phyloP scores from a whole-genome alignment of 2,113 vertebrate genomes.

The Ptilorrhoa leucosticta region DNA sequence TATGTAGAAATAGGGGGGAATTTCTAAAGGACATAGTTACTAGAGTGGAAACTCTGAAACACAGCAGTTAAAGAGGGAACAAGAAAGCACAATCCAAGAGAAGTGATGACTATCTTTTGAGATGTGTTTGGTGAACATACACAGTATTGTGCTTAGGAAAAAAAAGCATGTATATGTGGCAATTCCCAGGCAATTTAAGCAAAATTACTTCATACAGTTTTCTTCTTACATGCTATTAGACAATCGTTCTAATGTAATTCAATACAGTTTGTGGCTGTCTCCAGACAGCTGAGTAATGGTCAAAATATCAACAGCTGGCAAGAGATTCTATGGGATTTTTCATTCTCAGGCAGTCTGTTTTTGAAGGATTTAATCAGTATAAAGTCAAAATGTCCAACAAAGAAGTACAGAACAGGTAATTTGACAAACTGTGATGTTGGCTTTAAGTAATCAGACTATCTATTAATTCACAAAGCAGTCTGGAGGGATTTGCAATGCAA shows the following conservation, averaged over 20 bases:
- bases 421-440: slow-evolving; percentile 68
- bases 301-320: slow-evolving; percentile 71
- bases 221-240: slow-evolving; percentile 51
- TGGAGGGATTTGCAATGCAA: slow-evolving; percentile 69
- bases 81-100: background rate
- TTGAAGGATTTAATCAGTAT: slow-evolving; percentile 65
- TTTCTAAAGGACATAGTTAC: background rate
- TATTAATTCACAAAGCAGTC: slow-evolving; percentile 73
- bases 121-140: background rate
- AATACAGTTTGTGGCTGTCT: slow-evolving; percentile 69
- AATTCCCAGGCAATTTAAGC: slow-evolving; percentile 24
- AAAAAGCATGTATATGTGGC: background rate
- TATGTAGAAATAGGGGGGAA: background rate
- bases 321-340: slow-evolving; percentile 45
- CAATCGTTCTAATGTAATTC: slow-evolving; percentile 59
- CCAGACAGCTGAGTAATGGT: slow-evolving; percentile 75
- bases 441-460: slow-evolving; percentile 67
- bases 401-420: slow-evolving; percentile 64
- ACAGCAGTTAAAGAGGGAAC: background rate
- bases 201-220: slow-evolving; percentile 49
- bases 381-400: slow-evolving; percentile 61
- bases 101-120: background rate
- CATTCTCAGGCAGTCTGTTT: slow-evolving; percentile 24
- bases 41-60: background rate
- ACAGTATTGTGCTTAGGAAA: background rate